phyloP scores from a whole-genome alignment of 1,140 invertebrate genomes.

The Pentalonia nigronervosa region DNA sequence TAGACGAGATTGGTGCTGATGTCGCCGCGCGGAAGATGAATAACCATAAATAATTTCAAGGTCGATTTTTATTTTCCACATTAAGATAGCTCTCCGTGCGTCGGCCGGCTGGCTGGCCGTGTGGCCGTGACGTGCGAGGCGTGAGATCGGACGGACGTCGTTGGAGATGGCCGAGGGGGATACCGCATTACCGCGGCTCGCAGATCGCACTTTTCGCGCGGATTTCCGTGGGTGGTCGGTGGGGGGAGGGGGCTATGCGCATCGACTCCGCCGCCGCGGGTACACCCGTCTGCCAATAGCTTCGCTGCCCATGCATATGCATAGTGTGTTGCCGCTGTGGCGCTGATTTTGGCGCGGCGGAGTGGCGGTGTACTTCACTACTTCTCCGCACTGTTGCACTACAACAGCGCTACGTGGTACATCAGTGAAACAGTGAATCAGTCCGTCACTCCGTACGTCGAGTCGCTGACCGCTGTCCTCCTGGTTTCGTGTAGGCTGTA shows the following conservation, averaged over 20 bases:
- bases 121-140: not conserved
- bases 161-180: not conserved
- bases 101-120: no score
- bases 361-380: not conserved
- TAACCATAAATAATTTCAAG: conserved; percentile 24
- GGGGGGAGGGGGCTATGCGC: no score
- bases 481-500: rapidly evolving
- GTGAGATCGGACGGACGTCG: not conserved
- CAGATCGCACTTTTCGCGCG: not conserved
- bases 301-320: not conserved
- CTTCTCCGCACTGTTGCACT: no score
- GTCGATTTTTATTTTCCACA: not conserved
- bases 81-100: not conserved
- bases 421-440: no score
- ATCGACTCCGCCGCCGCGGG: no score
- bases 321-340: no score
- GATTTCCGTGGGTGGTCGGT: not conserved
- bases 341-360: not conserved
- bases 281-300: not conserved
- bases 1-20: not conserved
- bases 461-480: not conserved
- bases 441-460: no score
- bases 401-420: no score
- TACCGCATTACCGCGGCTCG: no score
- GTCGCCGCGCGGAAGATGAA: not conserved